Evolutionary conservation across 2,888 invertebrate genomes (phyloP).

Genomic region (Xestia ashworthii): DNA sequence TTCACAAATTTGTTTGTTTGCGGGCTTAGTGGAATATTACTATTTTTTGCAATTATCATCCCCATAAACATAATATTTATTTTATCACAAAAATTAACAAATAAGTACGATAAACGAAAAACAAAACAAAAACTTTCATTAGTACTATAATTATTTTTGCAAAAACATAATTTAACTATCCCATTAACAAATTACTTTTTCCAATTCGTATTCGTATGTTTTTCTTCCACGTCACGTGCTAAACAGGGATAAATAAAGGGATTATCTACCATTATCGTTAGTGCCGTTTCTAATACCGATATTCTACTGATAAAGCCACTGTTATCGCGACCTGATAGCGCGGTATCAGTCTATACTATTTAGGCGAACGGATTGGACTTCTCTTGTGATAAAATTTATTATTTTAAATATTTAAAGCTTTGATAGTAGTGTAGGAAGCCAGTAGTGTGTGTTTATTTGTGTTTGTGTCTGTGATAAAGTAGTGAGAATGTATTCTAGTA

Average conservation of each 20-base stretch:
- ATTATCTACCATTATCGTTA: slow-evolving; percentile 59
- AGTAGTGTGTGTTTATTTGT: slow-evolving; percentile 12
- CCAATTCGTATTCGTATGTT: not conserved
- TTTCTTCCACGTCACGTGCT: slow-evolving; percentile 10
- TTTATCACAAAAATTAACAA: not conserved
- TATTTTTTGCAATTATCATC: not conserved
- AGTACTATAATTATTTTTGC: not conserved
- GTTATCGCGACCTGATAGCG: slow-evolving; percentile 57
- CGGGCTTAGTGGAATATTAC: not conserved
- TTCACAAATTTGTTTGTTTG: not conserved
- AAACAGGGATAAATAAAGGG: slow-evolving; percentile 34
- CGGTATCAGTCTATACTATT: slow-evolving; percentile 48
- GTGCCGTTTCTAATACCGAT: slow-evolving; percentile 54
- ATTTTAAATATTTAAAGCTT: slow-evolving; percentile 16
- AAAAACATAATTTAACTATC: not conserved
- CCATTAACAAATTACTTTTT: not conserved
- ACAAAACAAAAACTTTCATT: not conserved
- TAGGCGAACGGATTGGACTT: slow-evolving; percentile 39
- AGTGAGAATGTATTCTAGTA: slow-evolving; percentile 72
- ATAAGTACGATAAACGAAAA: not conserved
- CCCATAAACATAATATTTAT: not conserved
- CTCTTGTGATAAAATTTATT: slow-evolving; percentile 19
- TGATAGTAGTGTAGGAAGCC: slow-evolving; percentile 2
- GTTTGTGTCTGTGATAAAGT: slow-evolving; percentile 17
- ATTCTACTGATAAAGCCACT: slow-evolving; percentile 58